Evolutionary conservation across 2,888 invertebrate species (phyloP), one percentile per base, ranked within the genome.

Genomic region (Yponomeuta cagnagella): DNA sequence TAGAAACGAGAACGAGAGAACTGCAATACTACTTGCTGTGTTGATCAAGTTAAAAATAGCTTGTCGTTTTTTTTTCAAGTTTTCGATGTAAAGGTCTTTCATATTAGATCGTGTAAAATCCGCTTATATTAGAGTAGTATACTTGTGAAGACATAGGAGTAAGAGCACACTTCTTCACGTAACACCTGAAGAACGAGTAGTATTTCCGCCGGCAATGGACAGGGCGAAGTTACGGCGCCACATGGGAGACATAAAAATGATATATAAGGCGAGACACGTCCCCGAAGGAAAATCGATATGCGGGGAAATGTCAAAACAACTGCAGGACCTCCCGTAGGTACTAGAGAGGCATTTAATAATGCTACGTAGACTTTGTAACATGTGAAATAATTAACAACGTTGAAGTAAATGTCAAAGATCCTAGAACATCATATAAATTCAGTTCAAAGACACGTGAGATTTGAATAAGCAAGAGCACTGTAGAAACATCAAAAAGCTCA

Each of bases 201-300:
- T 9, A 69, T 69, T 69, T 63, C 69, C 52, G 23, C 73, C 75
- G 80, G 81, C 79, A 78, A 79, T 80, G 79, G 81, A 82, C 81
- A 81, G 78, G 79, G 80, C 80, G 80, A 80, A 79, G 79, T 77
- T 77, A 78, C 77, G 72, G 74, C 77, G 78, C 79, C 87, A 78
- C 85, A 67, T 73, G 86, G 82, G 87, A 82, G 79, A 79, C 78
- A 87, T 87, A 87, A 85, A 86, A 86, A 84, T 87, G 86, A 88
- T 87, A 83, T 82, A 87, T 78, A 78, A 82, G 80, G 81, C 80
- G 10, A 6, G 33, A 33, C 12, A 10, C 65, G 31, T 33, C 33
- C 10, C 31, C 33, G 31, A 78, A 77, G 77, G 75, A 82, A 82
- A 84, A 86, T 86, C 88, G 83, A 87, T 88, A 79, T 58, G 15